phyloP scores from a whole-genome alignment of 1,140 invertebrate species.

The Gryllus bimaculatus region DNA sequence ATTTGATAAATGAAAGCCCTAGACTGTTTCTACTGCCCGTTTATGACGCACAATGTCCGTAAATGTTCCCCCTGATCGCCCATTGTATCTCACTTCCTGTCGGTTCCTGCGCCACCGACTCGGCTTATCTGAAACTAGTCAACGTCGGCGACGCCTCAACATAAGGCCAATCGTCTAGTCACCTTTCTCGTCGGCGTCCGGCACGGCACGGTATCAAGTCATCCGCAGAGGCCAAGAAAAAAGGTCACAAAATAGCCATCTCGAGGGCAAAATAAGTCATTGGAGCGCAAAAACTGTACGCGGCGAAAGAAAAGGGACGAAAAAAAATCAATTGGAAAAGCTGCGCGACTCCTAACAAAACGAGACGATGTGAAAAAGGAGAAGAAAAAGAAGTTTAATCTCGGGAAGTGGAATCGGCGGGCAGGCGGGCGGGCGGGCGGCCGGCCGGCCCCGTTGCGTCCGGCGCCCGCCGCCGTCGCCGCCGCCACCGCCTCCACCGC shows the following conservation, averaged over 20 bases:
- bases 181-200: neutral
- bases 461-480: too few relatives aligned
- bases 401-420: neutral
- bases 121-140: neutral
- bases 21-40: too few relatives aligned
- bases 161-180: neutral
- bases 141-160: neutral
- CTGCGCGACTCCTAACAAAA: neutral
- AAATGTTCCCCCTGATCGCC: too few relatives aligned
- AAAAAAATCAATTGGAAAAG: conserved; percentile 14
- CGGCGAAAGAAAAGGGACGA: neutral
- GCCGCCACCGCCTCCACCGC: too few relatives aligned
- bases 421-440: too few relatives aligned
- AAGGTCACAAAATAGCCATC: conserved; percentile 11
- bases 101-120: neutral
- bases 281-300: neutral
- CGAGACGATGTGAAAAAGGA: neutral
- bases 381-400: conserved; percentile 5
- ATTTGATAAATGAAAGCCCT: too few relatives aligned
- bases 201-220: neutral
- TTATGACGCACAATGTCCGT: too few relatives aligned
- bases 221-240: neutral
- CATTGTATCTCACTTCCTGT: too few relatives aligned
- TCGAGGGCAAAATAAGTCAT: conserved; percentile 15
- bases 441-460: neutral